These are phyloP conservation scores for Pao palembangensis DNA, from an alignment of 2,113 vertebrate genomes.

Conservation along the genomic window DNA sequence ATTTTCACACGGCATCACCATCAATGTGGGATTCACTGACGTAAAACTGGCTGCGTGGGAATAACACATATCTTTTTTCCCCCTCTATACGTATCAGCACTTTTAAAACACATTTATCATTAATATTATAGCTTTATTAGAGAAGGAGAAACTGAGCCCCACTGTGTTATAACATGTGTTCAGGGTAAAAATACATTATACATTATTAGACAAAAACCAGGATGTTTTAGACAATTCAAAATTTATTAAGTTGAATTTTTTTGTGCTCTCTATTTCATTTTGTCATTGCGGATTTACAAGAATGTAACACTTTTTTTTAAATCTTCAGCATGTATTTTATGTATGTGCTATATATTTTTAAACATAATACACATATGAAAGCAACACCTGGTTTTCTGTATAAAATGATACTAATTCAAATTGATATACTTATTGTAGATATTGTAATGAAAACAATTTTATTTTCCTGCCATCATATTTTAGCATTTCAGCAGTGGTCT, in stretches of 20 bases:
- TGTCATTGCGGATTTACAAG: slow-evolving; percentile 5
- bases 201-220: not conserved
- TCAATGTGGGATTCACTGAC: slow-evolving; percentile 49
- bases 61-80: slow-evolving; percentile 56
- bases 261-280: slow-evolving; percentile 3
- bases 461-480: not conserved
- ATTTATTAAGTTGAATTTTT: slow-evolving; percentile 40
- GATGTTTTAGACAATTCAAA: slow-evolving; percentile 42
- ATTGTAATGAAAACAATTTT: not conserved
- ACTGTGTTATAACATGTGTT: too few relatives aligned
- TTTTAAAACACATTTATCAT: slow-evolving; percentile 61
- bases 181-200: not conserved
- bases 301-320: not conserved
- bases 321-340: too few relatives aligned
- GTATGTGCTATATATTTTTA: too few relatives aligned
- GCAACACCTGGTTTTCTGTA: not conserved
- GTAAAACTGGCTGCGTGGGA: slow-evolving; percentile 56
- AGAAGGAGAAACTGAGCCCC: slow-evolving; percentile 25
- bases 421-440: not conserved
- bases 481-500: not conserved
- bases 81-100: slow-evolving; percentile 32
- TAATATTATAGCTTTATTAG: slow-evolving; percentile 52
- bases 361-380: too few relatives aligned
- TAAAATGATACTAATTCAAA: slow-evolving; percentile 12
- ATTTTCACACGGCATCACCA: slow-evolving; percentile 64